These are phyloP conservation scores for Notospermus geniculatus DNA, from an alignment of 1,140 invertebrate species.

Conservation along the genomic window DNA sequence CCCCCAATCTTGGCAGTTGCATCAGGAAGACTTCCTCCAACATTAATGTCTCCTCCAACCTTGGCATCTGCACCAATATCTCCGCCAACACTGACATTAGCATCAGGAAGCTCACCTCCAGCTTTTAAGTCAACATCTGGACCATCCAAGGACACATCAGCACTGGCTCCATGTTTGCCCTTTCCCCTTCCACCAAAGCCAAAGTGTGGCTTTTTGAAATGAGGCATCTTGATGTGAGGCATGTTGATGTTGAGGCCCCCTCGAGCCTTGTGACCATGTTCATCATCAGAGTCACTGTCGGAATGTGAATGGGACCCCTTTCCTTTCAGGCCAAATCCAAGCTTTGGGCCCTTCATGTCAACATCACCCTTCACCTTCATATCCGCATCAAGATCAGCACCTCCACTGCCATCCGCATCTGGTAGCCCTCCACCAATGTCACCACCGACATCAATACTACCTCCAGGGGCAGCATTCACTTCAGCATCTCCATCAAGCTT, in stretches of 20 bases:
- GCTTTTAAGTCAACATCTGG: constrained; percentile 4
- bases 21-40: neutral
- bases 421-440: neutral
- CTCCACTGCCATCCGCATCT: neutral
- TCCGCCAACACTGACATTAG: neutral
- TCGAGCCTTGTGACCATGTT: too few species aligned
- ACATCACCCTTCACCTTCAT: neutral
- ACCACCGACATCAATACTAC: neutral
- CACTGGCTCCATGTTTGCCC: neutral
- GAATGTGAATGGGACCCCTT: neutral
- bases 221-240: neutral
- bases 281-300: too few species aligned
- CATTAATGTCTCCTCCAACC: constrained; percentile 1
- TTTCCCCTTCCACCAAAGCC: constrained; percentile 6
- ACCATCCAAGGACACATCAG: neutral
- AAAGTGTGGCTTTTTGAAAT: neutral
- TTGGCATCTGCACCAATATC: neutral
- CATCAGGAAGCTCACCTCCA: constrained; percentile 1
- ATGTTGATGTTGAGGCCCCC: constrained; percentile 8
- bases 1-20: neutral
- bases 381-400: neutral
- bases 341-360: too few species aligned
- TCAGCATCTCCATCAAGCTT: constrained; percentile 5
- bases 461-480: neutral
- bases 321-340: neutral